Base-by-base conservation (phyloP, 37 sponge, comb jelly and placozoan genomes). In the Aplysina aerophoba region DNA sequence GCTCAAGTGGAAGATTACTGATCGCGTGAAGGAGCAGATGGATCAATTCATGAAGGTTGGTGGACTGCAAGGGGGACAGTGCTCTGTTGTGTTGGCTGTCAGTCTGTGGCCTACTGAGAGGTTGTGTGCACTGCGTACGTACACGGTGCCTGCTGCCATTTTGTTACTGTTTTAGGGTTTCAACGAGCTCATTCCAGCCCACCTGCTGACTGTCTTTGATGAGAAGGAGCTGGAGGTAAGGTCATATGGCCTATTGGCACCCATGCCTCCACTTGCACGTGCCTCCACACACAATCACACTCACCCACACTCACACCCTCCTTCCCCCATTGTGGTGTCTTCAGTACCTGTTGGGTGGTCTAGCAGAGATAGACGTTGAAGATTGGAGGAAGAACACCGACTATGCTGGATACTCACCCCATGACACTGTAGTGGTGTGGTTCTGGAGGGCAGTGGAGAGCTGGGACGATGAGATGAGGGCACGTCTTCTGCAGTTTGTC, bases 321-420 rank as follows among this genome's bases (percentile, higher is more conserved):
- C 30, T 71, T 12, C 11, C 21, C 4, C 6, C 21, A 20, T 5
- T 71, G 34, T 16, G 66, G 12, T 53, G 17, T 21, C 27, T 82
- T 16, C 82, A 98, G 95, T 96, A 96, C 80, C 78, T 99, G 84
- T 64, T 99, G 79, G 91, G 99, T 77, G 99, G 99, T 16, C 71
- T 99, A 64, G 94, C 92, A 71, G 87, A 95, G 88, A 97, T 99
- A 84, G 97, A 99, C 68, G 89, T 97, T 31, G 87, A 93, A 27
- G 99, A 99, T 88, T 99, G 99, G 99, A 88, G 81, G 66, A 99
- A 62, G 79, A 91, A 99, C 89, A 99, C 99, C 14, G 89, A 89
- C 15, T 95, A 91, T 67, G 40, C 25, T 13, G 89, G 88, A 50
- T 96, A 95, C 69, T 40, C 69, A 31, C 75, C 88, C 4, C 37